Evolutionary conservation across 2,888 invertebrate species (phyloP), one percentile per base, ranked within the genome.

Genomic region (Myopa tessellatipennis): DNA sequence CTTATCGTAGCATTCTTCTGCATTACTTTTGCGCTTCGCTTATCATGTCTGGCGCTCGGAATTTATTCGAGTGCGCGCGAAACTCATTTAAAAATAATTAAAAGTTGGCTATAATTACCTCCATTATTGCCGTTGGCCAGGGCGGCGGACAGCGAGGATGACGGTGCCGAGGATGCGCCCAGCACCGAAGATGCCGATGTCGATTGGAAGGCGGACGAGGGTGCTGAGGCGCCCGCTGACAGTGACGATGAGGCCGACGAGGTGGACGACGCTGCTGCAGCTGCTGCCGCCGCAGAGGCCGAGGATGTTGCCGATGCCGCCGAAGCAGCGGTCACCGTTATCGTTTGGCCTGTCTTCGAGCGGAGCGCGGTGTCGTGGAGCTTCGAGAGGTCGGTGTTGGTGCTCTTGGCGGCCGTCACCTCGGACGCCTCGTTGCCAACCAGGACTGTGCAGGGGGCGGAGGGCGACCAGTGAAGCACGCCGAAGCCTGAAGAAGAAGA

Each of bases 391-490:
- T 91, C 92, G 81, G 93, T 90, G 82, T 93, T 92, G 84, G 93
- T 91, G 81, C 93, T 91, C 90, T 95, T 95, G 78, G 94, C 92
- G 79, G 94, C 92, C 82, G 89, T 86, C 83, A 93, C 91, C 89
- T 94, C 94, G 80, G 93, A 90, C 83, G 93, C 94, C 88, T 95
- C 95, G 84, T 94, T 95, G 85, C 93, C 94, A 83, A 96, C 95
- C 87, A 95, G 91, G 84, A 96, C 95, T 87, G 94, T 93, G 91
- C 96, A 96, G 79, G 95, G 93, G 89, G 94, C 95, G 82, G 95
- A 92, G 85, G 93, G 94, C 89, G 95, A 94, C 94, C 95, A 95
- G 90, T 94, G 95, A 85, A 95, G 92, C 85, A 95, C 92, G 90
- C 95, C 95, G 85, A 95, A 94, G 82, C 94, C 95, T 95, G 91